Base-by-base conservation (phyloP, 2,113 vertebrate genomes). In the Candoia aspera region DNA sequence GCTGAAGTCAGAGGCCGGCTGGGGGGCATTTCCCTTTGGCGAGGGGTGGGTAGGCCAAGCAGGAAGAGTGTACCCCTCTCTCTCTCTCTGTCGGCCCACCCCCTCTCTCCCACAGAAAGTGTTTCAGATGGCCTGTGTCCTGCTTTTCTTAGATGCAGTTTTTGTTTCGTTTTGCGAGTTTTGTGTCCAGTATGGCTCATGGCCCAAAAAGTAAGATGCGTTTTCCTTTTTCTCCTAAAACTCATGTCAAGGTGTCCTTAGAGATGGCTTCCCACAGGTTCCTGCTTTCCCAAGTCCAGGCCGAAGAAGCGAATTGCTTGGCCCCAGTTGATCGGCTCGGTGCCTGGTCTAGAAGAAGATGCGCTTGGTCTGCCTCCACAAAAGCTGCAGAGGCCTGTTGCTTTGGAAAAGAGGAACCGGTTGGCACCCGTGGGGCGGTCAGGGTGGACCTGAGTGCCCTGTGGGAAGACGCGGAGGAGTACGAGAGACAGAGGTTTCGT, bases 41-140 rank as follows among this genome's bases (percentile, higher is more conserved):
- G 1, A 59, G 12, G 21, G 15, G 2, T n/a, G 33, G 64, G 19
- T 8, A 19, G 68, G 2, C 68, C 37, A 37, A 79, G 8, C 33
- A 21, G 6, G 6, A 3, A 79, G 68, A 1, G 17, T 37, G 42
- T 3, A 3, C 8, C 15, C 0, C 0, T 19, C 37, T 8, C n/a
- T 37, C 68, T 73, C 68, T 19, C 1, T 37, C 37, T n/a, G n/a
- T n/a, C n/a, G n/a, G n/a, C n/a, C n/a, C n/a, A n/a, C n/a, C n/a
- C n/a, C n/a, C n/a, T n/a, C n/a, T 19, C 1, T 37, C 37, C 3
- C 1, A 17, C 21, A 1, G 2, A 4, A 49, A 24, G 11, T 49
- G 8, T 26, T 29, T 89, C 29, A 49, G 3, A 15, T 24, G 24
- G 21, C 23, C 60, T 59, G 55, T 11, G 8, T 42, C 21, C 54